Evolutionary conservation across 1,140 invertebrate genomes (phyloP).

Genomic region (Sarcophaga peregrina): DNA sequence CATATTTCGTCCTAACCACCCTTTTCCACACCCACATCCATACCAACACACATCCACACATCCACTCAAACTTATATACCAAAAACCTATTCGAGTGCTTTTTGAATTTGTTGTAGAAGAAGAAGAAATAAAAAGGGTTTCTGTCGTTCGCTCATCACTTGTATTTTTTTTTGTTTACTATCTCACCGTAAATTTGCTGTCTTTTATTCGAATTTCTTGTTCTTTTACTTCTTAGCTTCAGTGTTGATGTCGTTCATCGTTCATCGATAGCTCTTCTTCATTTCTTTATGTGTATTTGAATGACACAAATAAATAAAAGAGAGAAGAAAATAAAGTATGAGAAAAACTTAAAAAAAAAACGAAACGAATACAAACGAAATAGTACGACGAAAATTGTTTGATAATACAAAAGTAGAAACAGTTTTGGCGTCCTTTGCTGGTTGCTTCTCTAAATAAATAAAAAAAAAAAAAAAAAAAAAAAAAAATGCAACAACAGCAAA

Average conservation of each 20-base stretch:
- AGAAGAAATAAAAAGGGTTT: neutral
- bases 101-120: neutral
- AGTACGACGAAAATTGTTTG: neutral
- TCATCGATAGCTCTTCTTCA: too few relatives aligned
- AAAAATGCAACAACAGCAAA: constrained; percentile 1
- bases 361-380: too few relatives aligned
- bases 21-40: neutral
- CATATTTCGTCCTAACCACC: neutral
- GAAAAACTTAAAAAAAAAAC: too few relatives aligned
- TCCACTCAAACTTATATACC: neutral
- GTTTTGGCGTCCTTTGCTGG: neutral
- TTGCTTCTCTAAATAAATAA: constrained; percentile 9
- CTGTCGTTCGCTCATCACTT: too few relatives aligned
- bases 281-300: too few relatives aligned
- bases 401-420: neutral
- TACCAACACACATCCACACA: neutral
- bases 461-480: neutral
- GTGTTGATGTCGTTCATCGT: neutral
- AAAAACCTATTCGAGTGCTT: neutral
- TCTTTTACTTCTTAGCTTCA: neutral
- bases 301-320: too few relatives aligned
- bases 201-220: neutral
- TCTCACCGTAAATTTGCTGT: neutral
- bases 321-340: too few relatives aligned
- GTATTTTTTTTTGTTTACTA: neutral